Conservation (phyloP, 2,888 invertebrate genomes). For the Ferdinandea cuprea region DNA sequence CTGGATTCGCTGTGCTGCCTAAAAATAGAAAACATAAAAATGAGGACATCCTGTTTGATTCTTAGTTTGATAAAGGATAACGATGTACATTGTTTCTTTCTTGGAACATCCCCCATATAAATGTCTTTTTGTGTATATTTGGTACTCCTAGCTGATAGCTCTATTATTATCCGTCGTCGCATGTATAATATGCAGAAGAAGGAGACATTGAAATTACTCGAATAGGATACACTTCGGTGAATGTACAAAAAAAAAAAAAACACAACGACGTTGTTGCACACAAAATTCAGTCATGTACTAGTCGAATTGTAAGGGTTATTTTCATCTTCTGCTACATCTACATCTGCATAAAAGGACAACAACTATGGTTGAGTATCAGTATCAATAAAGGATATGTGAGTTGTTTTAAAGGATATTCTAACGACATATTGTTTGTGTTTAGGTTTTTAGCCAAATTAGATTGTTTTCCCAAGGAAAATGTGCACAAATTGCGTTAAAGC, state of each 20-base stretch:
- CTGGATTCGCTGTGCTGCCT: slow-evolving; percentile 94
- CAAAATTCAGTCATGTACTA: background rate
- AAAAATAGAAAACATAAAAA: slow-evolving; percentile 74
- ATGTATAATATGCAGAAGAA: background rate
- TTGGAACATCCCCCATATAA: too few relatives aligned
- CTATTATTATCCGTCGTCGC: background rate
- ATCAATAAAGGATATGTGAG: slow-evolving; percentile 50
- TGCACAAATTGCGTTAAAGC: background rate
- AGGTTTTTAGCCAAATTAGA: slow-evolving; percentile 53
- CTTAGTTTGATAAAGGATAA: slow-evolving; percentile 51
- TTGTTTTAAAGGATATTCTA: slow-evolving; percentile 43
- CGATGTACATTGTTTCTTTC: slow-evolving; percentile 17
- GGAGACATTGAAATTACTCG: background rate
- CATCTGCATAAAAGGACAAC: background rate
- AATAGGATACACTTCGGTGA: slow-evolving; percentile 23
- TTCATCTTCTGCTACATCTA: background rate
- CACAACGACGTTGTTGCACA: slow-evolving; percentile 23
- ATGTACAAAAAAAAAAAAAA: slow-evolving; percentile 9
- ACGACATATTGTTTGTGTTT: slow-evolving; percentile 38
- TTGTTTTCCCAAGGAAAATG: slow-evolving; percentile 22
- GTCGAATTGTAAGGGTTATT: background rate
- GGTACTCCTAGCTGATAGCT: background rate
- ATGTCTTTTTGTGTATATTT: slow-evolving; percentile 3
- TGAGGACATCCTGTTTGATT: slow-evolving; percentile 1
- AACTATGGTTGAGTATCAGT: slow-evolving; percentile 26